Base-by-base conservation (phyloP, 2,113 vertebrate species). In the Ciconia boyciana region DNA sequence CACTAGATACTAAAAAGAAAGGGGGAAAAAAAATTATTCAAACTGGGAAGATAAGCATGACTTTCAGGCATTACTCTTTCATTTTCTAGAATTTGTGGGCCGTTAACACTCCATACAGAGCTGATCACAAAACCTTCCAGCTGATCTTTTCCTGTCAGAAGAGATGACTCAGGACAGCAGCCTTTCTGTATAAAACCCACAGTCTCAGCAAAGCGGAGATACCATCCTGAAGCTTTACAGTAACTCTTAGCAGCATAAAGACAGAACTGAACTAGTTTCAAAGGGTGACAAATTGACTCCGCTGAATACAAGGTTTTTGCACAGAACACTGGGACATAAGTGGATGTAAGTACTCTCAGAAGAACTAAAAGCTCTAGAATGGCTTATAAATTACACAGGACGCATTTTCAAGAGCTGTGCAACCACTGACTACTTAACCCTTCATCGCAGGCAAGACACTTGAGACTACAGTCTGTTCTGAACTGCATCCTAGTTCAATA, bases 1-100 rank as follows among this genome's bases (percentile, higher is more conserved):
- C 89, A 99, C 99, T 90, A 99, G 94, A 90, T 99, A 99, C 99
- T 99, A 92, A 89, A 98, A 64, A 43, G 9, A 94, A 70, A 85
- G 66, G 8, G 24, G 49, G 4, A 8, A 28, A 41, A 43, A 72
- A 54, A 43, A 72, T 46, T 21, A 78, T 32, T 90, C 62, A 84
- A 31, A 88, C 29, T 39, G 48, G 55, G 36, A 92, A 91, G 57
- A 90, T 21, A 72, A 66, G 68, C 62, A 49, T 25, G 54, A 74
- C 49, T 89, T 84, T 85, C 78, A 90, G 71, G 57, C 64, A 80
- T 29, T 16, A 51, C 60, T 70, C 54, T 92, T 22, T 51, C 18
- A 41, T 93, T 81, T 90, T 57, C 52, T 48, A 76, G 72, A 83
- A 72, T 43, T 32, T 52, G 83, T 83, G 65, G 75, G 81, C 62